phyloP scores from a whole-genome alignment of 2,797 vertebrate species.

The Ctenochaetus hawaiiensis region DNA sequence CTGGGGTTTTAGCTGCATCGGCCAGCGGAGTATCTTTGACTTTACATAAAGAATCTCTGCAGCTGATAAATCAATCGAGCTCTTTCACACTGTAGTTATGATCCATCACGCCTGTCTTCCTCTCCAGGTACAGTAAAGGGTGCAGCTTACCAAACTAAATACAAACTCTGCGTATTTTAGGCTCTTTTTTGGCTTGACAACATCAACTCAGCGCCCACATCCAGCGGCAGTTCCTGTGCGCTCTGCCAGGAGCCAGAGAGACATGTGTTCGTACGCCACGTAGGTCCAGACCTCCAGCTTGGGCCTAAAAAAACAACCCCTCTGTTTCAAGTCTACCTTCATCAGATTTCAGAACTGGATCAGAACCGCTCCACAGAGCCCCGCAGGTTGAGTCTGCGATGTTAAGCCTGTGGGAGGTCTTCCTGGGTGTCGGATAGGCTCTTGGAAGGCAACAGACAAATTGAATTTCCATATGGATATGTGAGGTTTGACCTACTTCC shows the following conservation, averaged over 20 bases:
- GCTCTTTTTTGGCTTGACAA: constrained; percentile 51
- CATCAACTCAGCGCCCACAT: constrained; percentile 46
- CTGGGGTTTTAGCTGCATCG: background rate
- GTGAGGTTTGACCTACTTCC: constrained; percentile 60
- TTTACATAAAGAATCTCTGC: constrained; percentile 32
- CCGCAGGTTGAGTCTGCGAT: background rate
- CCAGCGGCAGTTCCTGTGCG: constrained; percentile 62
- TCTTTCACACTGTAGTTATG: constrained; percentile 25
- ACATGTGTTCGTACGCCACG: constrained; percentile 39
- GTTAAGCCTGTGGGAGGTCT: constrained; percentile 70
- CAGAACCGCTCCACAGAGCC: constrained; percentile 32
- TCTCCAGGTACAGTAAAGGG: constrained; percentile 35
- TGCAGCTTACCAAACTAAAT: constrained; percentile 55
- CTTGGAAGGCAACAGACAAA: constrained; percentile 34
- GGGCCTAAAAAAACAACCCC: constrained; percentile 34
- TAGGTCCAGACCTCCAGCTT: constrained; percentile 56
- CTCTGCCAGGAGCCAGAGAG: constrained; percentile 40
- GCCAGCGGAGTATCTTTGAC: constrained; percentile 49
- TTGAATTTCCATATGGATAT: constrained; percentile 63
- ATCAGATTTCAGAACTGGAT: too few relatives aligned
- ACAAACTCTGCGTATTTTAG: constrained; percentile 49
- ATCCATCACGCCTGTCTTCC: constrained; percentile 14
- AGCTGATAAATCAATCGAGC: constrained; percentile 56
- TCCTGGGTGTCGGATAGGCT: constrained; percentile 41
- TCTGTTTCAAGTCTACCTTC: constrained; percentile 37